Evolutionary conservation across 2,797 vertebrate species (phyloP).

Genomic region (Anguilla anguilla): DNA sequence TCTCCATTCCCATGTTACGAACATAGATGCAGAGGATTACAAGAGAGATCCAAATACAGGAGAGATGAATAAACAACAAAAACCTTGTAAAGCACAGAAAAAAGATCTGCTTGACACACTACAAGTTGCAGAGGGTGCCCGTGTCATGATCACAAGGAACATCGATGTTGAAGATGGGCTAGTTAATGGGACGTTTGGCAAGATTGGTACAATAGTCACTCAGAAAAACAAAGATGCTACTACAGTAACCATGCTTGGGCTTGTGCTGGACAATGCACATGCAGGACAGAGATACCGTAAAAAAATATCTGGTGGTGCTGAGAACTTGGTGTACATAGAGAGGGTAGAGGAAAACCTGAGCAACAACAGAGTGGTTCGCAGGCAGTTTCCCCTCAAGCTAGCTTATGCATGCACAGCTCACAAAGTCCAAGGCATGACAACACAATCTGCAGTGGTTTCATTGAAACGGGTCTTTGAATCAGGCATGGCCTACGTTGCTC

Average conservation of each 20-base stretch:
- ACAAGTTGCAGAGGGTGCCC: slow-evolving; percentile 23
- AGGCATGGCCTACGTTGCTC: too few species aligned
- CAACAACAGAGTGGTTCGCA: neutral
- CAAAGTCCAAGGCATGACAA: slow-evolving; percentile 31
- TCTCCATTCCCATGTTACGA: neutral
- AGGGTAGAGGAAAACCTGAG: slow-evolving; percentile 14
- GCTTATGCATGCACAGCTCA: slow-evolving; percentile 27
- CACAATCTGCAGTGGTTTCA: too few species aligned
- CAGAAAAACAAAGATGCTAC: neutral
- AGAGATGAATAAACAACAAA: slow-evolving; percentile 14
- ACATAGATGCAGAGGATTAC: neutral
- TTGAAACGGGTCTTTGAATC: too few species aligned
- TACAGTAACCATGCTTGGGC: slow-evolving; percentile 20
- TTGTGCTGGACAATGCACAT: slow-evolving; percentile 20
- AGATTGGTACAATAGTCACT: slow-evolving; percentile 7
- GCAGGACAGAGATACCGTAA: slow-evolving; percentile 25
- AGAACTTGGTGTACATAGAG: slow-evolving; percentile 29
- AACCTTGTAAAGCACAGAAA: slow-evolving; percentile 23
- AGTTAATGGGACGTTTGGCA: slow-evolving; percentile 30
- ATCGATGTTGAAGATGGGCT: slow-evolving; percentile 16
- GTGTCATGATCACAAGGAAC: slow-evolving; percentile 29
- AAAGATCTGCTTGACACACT: slow-evolving; percentile 28
- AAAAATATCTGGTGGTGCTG: neutral
- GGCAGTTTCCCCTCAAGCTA: slow-evolving; percentile 34
- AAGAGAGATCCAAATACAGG: slow-evolving; percentile 17